A percentile compares a stretch with the other conserved stretches of the same genome.
phyloP scores from a whole-genome alignment of 2,797 vertebrate genomes.

The Pygocentrus nattereri region DNA sequence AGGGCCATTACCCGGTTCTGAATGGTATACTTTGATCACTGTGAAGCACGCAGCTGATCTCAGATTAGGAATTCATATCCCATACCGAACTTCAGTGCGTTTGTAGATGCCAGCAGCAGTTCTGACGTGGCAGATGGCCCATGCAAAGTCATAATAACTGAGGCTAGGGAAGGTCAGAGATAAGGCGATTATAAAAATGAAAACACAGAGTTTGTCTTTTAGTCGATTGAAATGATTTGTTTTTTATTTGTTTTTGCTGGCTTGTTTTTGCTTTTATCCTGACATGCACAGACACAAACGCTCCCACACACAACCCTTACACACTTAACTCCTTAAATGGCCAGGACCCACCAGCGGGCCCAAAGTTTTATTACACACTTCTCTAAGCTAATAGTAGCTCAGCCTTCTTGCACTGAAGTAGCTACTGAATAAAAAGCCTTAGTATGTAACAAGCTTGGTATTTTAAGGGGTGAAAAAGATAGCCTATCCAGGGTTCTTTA shows the following conservation, averaged over 20 bases:
- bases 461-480: too few relatives aligned
- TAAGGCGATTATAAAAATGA: conserved; percentile 8
- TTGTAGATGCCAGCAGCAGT: not conserved
- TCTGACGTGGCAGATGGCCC: conserved; percentile 33
- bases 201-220: not conserved
- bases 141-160: not conserved
- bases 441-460: too few relatives aligned
- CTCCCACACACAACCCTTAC: not conserved
- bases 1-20: not conserved
- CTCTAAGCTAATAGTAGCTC: too few relatives aligned
- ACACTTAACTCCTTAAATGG: too few relatives aligned
- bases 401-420: too few relatives aligned
- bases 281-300: not conserved
- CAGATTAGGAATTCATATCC: conserved; percentile 14
- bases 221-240: not conserved
- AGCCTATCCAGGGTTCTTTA: too few relatives aligned
- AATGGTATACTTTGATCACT: not conserved
- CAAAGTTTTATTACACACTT: too few relatives aligned
- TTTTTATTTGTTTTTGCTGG: not conserved
- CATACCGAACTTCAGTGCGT: not conserved
- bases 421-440: too few relatives aligned
- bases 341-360: too few relatives aligned
- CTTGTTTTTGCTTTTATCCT: not conserved
- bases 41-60: not conserved
- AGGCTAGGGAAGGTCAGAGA: not conserved